These are phyloP conservation scores for Eustalomyia histrio DNA, from an alignment of 2,888 invertebrate species.

Conservation along the genomic window DNA sequence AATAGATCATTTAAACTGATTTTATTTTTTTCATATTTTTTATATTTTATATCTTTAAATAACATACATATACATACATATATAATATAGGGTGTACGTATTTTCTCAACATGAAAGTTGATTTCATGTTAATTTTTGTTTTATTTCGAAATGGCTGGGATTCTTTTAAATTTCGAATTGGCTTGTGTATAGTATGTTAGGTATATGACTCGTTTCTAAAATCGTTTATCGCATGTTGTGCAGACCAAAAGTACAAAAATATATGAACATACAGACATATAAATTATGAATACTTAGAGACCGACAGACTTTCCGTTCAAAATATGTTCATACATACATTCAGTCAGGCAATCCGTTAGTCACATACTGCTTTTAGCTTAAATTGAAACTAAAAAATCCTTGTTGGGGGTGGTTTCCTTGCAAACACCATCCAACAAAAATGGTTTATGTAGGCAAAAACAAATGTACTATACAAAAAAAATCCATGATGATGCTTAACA, in stretches of 20 bases:
- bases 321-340: neutral
- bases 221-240: constrained; percentile 59
- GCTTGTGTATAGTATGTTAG: neutral
- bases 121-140: constrained; percentile 19
- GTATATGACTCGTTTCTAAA: constrained; percentile 8
- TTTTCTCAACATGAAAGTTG: constrained; percentile 25
- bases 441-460: constrained; percentile 44
- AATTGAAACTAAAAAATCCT: constrained; percentile 49
- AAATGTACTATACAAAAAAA: constrained; percentile 19
- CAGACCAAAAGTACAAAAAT: constrained; percentile 40
- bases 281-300: constrained; percentile 26
- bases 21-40: too few relatives aligned
- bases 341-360: constrained; percentile 19
- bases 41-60: too few relatives aligned
- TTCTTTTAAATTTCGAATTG: neutral
- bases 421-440: constrained; percentile 37
- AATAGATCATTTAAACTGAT: too few relatives aligned
- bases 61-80: too few relatives aligned
- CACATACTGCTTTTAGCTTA: constrained; percentile 45
- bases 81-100: too few relatives aligned
- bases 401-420: constrained; percentile 60
- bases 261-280: neutral
- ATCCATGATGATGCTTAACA: constrained; percentile 4
- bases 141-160: constrained; percentile 19
- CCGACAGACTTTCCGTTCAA: constrained; percentile 18